These are phyloP conservation scores for Petaurus breviceps DNA, from an alignment of 2,113 vertebrate genomes.

Conservation along the genomic window DNA sequence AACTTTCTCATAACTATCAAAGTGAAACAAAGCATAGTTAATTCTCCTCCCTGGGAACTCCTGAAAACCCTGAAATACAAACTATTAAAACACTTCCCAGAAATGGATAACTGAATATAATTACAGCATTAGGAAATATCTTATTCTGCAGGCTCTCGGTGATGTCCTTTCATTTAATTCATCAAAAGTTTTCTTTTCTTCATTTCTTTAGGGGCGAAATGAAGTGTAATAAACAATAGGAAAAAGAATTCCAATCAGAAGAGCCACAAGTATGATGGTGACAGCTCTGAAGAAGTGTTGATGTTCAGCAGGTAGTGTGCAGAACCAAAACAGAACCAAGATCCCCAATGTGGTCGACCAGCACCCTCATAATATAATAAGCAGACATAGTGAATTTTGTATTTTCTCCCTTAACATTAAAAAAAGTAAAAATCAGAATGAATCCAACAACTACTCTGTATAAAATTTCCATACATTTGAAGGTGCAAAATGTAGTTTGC, in stretches of 20 bases:
- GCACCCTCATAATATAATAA: slow-evolving; percentile 86
- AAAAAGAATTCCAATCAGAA: slow-evolving; percentile 86
- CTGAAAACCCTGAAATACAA: slow-evolving; percentile 51
- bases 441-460: slow-evolving; percentile 89
- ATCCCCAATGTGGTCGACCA: slow-evolving; percentile 81
- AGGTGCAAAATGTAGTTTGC: slow-evolving; percentile 89
- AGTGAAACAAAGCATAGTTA: background rate
- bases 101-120: slow-evolving; percentile 19
- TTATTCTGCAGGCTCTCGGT: slow-evolving; percentile 76
- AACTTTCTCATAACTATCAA: background rate
- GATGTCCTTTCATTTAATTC: slow-evolving; percentile 81
- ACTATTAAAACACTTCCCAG: slow-evolving; percentile 17
- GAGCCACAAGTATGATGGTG: slow-evolving; percentile 59
- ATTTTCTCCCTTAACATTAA: slow-evolving; percentile 91
- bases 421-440: slow-evolving; percentile 93
- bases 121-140: slow-evolving; percentile 82
- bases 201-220: slow-evolving; percentile 85
- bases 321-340: slow-evolving; percentile 75
- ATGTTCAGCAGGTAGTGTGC: slow-evolving; percentile 75
- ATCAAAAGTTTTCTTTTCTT: slow-evolving; percentile 72
- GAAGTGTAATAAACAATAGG: slow-evolving; percentile 87
- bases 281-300: slow-evolving; percentile 77
- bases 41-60: slow-evolving; percentile 48
- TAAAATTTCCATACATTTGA: slow-evolving; percentile 85
- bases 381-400: slow-evolving; percentile 85